A percentile compares a stretch with the other conserved stretches of the same genome.
Conservation (phyloP, 2,888 invertebrate species). For the Labia minor region DNA sequence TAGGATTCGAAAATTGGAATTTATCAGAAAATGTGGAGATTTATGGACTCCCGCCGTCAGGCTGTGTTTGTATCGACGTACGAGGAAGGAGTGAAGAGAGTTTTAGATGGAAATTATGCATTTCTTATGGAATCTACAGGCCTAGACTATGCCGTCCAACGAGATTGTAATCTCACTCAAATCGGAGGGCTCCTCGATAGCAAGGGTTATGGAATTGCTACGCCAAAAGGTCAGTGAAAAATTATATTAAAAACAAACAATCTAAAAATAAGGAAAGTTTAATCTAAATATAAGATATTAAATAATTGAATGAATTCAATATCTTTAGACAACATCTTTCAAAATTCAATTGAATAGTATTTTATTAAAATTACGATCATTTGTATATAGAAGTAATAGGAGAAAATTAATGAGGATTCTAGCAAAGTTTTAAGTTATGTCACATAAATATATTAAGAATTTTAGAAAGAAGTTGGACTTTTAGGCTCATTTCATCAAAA, state of each 20-base stretch:
- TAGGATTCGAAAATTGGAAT: conserved; percentile 82
- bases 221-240: conserved; percentile 64
- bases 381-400: no score
- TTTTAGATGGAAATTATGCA: conserved; percentile 83
- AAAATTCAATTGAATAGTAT: no score
- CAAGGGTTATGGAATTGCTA: conserved; percentile 92
- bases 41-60: conserved; percentile 73
- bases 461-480: no score
- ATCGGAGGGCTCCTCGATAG: conserved; percentile 79
- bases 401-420: no score
- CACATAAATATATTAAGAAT: no score
- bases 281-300: no score
- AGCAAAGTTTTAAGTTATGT: no score
- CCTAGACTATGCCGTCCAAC: conserved; percentile 88
- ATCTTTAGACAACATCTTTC: no score
- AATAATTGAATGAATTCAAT: no score
- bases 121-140: conserved; percentile 98
- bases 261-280: background rate
- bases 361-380: no score
- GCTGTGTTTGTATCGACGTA: conserved; percentile 80
- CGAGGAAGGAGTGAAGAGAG: conserved; percentile 80
- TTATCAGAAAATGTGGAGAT: conserved; percentile 91
- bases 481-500: no score
- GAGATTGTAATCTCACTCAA: conserved; percentile 95
- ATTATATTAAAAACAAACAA: background rate